These are phyloP conservation scores for Bergia sp. DNA, from an alignment of 92 coral and sea anemone genomes.

Conservation along the genomic window DNA sequence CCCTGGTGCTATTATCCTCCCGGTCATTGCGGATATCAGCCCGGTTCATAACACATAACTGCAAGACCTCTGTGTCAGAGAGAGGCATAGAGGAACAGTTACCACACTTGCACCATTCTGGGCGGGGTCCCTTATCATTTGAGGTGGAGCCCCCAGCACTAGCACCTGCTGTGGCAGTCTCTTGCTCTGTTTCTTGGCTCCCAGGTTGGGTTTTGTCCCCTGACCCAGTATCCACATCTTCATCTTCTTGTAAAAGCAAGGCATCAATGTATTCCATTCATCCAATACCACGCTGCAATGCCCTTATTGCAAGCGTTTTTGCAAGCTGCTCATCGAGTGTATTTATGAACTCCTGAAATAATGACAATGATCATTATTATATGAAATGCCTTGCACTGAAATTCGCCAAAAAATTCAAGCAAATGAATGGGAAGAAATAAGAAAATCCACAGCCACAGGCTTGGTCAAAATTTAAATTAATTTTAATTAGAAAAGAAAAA, in stretches of 20 bases:
- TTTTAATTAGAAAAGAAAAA: neutral
- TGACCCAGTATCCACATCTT: neutral
- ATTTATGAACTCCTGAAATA: conserved; percentile 18
- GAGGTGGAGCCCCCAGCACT: conserved; percentile 17
- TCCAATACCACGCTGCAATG: conserved; percentile 8
- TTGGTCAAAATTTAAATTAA: neutral
- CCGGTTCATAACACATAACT: conserved; percentile 45
- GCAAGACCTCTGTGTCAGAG: conserved; percentile 55
- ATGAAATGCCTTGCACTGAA: conserved; percentile 11
- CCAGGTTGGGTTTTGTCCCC: neutral
- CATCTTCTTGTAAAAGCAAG: neutral
- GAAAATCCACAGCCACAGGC: neutral
- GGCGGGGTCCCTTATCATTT: neutral
- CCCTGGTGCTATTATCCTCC: conserved; percentile 56
- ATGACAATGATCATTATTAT: neutral
- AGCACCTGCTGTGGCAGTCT: conserved; percentile 8
- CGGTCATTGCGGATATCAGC: conserved; percentile 58
- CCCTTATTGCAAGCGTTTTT: neutral
- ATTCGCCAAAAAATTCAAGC: neutral
- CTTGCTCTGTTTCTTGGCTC: conserved; percentile 8
- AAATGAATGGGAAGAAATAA: neutral
- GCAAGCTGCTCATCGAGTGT: conserved; percentile 31
- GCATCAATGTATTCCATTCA: conserved; percentile 30
- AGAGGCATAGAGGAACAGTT: conserved; percentile 50
- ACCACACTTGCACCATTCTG: conserved; percentile 57